A percentile compares a stretch with the other conserved stretches of the same genome.
These are phyloP conservation scores for Ondatra zibethicus DNA, from an alignment of 2,113 vertebrate species.

Conservation along the genomic window DNA sequence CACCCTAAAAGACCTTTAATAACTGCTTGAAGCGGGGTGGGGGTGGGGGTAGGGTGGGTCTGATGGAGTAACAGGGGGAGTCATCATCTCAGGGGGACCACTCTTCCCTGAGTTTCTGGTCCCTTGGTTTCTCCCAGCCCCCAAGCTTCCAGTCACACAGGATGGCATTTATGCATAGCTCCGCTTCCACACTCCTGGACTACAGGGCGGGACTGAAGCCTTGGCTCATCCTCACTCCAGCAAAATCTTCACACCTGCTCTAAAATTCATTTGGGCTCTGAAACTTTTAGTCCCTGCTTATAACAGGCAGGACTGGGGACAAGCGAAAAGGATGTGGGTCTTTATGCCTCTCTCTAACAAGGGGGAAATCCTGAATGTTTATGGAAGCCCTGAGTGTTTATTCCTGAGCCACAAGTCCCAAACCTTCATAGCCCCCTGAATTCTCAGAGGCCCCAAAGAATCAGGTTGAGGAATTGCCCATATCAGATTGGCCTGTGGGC, in stretches of 20 bases:
- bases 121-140: neutral
- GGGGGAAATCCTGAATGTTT: neutral
- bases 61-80: too few relatives aligned
- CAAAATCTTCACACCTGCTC: neutral
- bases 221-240: neutral
- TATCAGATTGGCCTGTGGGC: neutral
- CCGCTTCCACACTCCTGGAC: neutral
- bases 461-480: neutral
- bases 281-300: neutral
- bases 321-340: neutral
- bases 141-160: neutral
- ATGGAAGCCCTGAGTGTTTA: neutral
- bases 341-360: neutral
- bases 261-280: neutral
- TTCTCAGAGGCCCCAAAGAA: rapidly evolving
- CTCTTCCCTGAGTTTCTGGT: rapidly evolving
- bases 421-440: too few relatives aligned
- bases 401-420: neutral
- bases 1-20: neutral
- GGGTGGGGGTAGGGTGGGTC: too few relatives aligned
- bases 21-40: too few relatives aligned
- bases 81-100: neutral
- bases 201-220: rapidly evolving
- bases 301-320: neutral
- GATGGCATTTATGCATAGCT: neutral